phyloP scores from a whole-genome alignment of 2,888 invertebrate genomes.

The Helobdella robusta region DNA sequence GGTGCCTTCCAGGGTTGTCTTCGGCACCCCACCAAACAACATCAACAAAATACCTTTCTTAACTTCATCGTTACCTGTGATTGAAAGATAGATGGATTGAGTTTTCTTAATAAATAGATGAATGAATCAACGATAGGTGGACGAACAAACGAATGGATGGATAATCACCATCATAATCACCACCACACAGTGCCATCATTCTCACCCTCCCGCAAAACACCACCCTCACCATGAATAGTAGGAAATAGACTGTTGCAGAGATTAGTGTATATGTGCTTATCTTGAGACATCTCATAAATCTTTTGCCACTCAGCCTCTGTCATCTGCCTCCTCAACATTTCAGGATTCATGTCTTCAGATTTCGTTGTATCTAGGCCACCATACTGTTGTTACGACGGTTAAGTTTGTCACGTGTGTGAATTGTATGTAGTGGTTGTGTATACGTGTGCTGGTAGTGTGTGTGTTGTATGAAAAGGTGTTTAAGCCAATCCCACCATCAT shows the following conservation, averaged over 20 bases:
- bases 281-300: constrained; percentile 91
- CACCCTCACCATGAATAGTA: constrained; percentile 67
- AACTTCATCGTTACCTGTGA: constrained; percentile 77
- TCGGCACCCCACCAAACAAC: constrained; percentile 92
- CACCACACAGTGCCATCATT: too few relatives aligned
- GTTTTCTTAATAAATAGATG: too few relatives aligned
- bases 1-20: constrained; percentile 81
- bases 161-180: too few relatives aligned
- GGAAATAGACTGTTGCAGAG: constrained; percentile 85
- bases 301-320: constrained; percentile 69
- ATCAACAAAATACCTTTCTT: constrained; percentile 78
- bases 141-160: too few relatives aligned
- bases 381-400: constrained; percentile 24
- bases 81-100: too few relatives aligned
- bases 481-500: too few relatives aligned
- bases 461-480: not conserved
- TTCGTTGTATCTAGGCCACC: constrained; percentile 55
- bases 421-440: not conserved
- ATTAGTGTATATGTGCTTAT: constrained; percentile 76
- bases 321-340: constrained; percentile 86
- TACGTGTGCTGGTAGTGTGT: not conserved
- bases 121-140: too few relatives aligned
- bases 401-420: not conserved
- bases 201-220: too few relatives aligned
- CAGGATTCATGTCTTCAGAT: constrained; percentile 80